Evolutionary conservation across 2,888 invertebrate species (phyloP), one percentile per base, ranked within the genome.

Genomic region (Pristionchus mayeri): DNA sequence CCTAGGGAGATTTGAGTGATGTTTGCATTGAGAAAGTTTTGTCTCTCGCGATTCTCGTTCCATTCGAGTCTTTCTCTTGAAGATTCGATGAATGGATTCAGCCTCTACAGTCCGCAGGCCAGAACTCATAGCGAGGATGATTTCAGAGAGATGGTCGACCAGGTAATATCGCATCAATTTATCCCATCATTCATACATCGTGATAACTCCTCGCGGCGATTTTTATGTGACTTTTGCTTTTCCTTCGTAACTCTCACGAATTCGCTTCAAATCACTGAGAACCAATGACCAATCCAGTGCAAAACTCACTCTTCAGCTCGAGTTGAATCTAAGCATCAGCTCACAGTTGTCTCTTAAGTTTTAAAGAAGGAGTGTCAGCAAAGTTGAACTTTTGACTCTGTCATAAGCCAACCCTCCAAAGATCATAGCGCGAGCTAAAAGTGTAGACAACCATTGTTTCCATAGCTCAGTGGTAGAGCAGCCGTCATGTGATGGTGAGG

Each of bases 121-220:
- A 18, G 80, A n/a, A 80, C 57, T 13, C 80, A 80, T 21, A 87
- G 85, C 21, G 86, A 86, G 2, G 84, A 27, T 21, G 87, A 87
- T 37, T 84, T 86, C 67, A 76, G 81, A 9, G 87, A 87, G 52
- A 40, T 87, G 30, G 85, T 86, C 24, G 85, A 86, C 67, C 86
- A 86, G 63, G 86, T 87, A n/a, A n/a, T n/a, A n/a, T n/a, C n/a
- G n/a, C n/a, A n/a, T n/a, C n/a, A n/a, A n/a, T n/a, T n/a, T n/a
- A n/a, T n/a, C n/a, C n/a, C n/a, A n/a, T n/a, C n/a, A n/a, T n/a
- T n/a, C n/a, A n/a, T n/a, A n/a, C n/a, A n/a, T n/a, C n/a, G n/a
- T n/a, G n/a, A n/a, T n/a, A n/a, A n/a, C n/a, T n/a, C n/a, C n/a
- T n/a, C n/a, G n/a, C n/a, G n/a, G n/a, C n/a, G n/a, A n/a, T n/a